Evolutionary conservation across 2,888 invertebrate species (phyloP), one percentile per base, ranked within the genome.

Genomic region (Eupithecia vulgata): DNA sequence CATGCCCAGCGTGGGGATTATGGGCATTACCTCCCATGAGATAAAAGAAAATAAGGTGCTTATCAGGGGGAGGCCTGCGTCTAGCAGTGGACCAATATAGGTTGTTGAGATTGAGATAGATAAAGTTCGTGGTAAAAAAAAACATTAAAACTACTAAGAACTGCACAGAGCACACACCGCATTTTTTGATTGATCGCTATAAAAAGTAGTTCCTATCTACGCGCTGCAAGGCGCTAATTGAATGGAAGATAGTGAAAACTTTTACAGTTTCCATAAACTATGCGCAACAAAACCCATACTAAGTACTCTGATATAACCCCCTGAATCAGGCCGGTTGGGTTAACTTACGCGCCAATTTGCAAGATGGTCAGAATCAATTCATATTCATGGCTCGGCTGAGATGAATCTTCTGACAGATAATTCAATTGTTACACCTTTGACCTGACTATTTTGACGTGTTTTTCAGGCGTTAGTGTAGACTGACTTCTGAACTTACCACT

Each of bases 361-460:
- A 62, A 69, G 62, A 69, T 62, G 69, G 69, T 42, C 69, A 69
- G 62, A 78, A 81, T 80, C 80, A 37, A 74, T 78, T 81, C 73
- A 82, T 82, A 85, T 85, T 84, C 82, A 81, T 81, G 79, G 77
- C 80, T 79, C 79, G 79, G 69, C 67, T 76, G 69, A 79, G 80
- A 80, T 79, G 76, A 78, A 79, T 80, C 76, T 81, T 62, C 45
- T 35, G 75, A 68, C 74, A 70, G 75, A 76, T 80, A 80, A 82
- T 81, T 82, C 76, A 80, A 82, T 82, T 81, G 80, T 73, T 73
- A 59, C 70, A 78, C 74, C 70, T 62, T 48, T 69, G 69, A 45
- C 69, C 69, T 62, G 34, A 30, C 61, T 62, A 42, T 34, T 62
- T 17, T n/a, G n/a, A n/a, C n/a, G n/a, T n/a, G n/a, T n/a, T n/a